Base-by-base conservation (phyloP, 2,113 vertebrate genomes). In the Plectropomus leopardus region DNA sequence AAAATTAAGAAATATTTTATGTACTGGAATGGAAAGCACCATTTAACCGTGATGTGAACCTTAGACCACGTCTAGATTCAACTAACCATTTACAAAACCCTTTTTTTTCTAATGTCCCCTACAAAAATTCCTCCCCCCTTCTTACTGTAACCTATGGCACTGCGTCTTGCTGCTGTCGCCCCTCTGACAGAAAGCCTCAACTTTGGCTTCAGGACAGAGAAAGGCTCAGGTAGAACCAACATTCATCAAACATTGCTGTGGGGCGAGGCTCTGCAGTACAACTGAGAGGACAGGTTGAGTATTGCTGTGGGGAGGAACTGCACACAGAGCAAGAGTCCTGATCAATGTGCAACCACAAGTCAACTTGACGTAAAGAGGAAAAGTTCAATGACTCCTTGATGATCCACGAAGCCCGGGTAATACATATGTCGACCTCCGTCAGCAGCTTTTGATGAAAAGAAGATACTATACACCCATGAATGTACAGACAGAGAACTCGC, bases 11-110 rank as follows among this genome's bases (percentile, higher is more conserved):
- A 82, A 71, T 64, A 70, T 82, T 58, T 54, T 1, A 73, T 67
- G 82, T 80, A 88, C 74, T 84, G 91, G 91, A 93, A 92, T 90
- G 87, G 82, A 91, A 89, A 92, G 93, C 92, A 92, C 89, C 92
- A 74, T 89, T 86, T 59, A 83, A 80, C 74, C 48, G 61, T 69
- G 40, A 65, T 57, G 34, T 67, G 65, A 92, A 88, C 87, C 89
- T 79, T 19, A 74, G 74, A 84, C 66, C n/a, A 54, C 9, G 83
- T 88, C 78, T 21, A 44, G 84, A 85, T 77, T 84, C 72, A 85
- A 53, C 77, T 19, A 64, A 84, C 36, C 77, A 53, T 79, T 86
- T 87, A 89, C 83, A 89, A 89, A 88, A 88, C 32, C 16, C 36
- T 19, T 60, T 63, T 40, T 60, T 48, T 36, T 36, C 10, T 36